Percentiles rank a stretch among this genome's conserved stretches.
Conservation (phyloP, 1,140 invertebrate species). For the Magallana angulata region DNA sequence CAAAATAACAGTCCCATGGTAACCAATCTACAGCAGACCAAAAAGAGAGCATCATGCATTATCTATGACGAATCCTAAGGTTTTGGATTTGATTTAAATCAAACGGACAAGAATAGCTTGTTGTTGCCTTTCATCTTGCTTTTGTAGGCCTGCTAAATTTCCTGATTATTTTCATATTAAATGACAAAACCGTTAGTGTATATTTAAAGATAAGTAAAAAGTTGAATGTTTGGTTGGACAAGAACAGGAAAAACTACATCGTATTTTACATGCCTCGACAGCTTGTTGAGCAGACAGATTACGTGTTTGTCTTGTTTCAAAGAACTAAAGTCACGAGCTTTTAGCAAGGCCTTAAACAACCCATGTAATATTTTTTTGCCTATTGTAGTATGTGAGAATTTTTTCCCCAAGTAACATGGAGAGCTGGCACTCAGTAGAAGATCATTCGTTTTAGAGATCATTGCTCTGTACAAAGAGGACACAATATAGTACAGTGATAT, state of each 20-base stretch:
- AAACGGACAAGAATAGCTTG: constrained; percentile 21
- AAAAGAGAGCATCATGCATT: constrained; percentile 16
- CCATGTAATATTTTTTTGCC: background rate
- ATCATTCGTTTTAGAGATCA: too few relatives aligned
- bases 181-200: background rate
- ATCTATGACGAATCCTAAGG: background rate
- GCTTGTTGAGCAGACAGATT: constrained; percentile 27
- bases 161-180: constrained; percentile 35
- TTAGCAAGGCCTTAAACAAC: background rate
- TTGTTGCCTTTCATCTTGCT: constrained; percentile 23
- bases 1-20: constrained; percentile 9
- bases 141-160: constrained; percentile 15
- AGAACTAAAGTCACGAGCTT: constrained; percentile 30
- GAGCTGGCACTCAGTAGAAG: background rate
- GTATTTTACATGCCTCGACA: constrained; percentile 19
- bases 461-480: too few relatives aligned
- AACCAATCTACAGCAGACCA: constrained; percentile 6
- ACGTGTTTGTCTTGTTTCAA: constrained; percentile 37
- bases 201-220: constrained; percentile 31
- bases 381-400: background rate
- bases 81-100: constrained; percentile 21
- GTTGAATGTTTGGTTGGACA: constrained; percentile 32
- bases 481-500: too few relatives aligned
- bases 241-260: constrained; percentile 16
- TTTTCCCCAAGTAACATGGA: background rate